A percentile compares a stretch with the other conserved stretches of the same genome.
Conservation (phyloP, 1,140 invertebrate genomes). For the Anoplolepis gracilipes region DNA sequence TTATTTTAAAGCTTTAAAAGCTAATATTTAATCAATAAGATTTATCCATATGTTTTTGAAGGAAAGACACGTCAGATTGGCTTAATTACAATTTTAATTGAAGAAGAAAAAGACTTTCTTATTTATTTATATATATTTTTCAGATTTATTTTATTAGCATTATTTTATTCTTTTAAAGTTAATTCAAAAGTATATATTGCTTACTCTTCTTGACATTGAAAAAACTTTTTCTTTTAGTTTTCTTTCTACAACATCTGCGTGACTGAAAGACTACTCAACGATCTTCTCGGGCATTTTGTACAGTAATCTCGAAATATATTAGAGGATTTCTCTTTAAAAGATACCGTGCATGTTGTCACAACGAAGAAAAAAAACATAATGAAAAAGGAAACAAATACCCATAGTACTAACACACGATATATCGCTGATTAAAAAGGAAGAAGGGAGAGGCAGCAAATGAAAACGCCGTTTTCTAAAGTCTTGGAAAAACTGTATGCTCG, state of each 20-base stretch:
- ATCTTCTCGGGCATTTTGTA: neutral
- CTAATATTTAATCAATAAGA: neutral
- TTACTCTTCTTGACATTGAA: neutral
- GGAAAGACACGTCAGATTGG: neutral
- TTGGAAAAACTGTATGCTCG: neutral
- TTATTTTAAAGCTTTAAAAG: neutral
- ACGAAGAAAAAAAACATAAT: neutral
- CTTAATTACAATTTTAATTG: neutral
- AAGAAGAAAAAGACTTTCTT: neutral
- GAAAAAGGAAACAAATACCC: neutral
- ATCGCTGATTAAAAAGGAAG: neutral
- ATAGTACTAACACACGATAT: neutral
- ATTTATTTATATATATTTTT: neutral
- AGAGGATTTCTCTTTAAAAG: slow-evolving; percentile 16
- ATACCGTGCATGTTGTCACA: neutral
- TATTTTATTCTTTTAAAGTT: neutral
- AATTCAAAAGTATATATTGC: slow-evolving; percentile 3
- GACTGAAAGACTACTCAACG: neutral
- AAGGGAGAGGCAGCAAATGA: neutral
- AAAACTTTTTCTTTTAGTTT: neutral
- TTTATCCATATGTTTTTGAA: neutral
- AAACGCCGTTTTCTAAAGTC: neutral
- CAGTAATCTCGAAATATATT: slow-evolving; percentile 9
- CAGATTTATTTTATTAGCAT: neutral
- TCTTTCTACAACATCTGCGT: neutral